phyloP scores from a whole-genome alignment of 2,113 vertebrate genomes.

The Saiga tatarica region DNA sequence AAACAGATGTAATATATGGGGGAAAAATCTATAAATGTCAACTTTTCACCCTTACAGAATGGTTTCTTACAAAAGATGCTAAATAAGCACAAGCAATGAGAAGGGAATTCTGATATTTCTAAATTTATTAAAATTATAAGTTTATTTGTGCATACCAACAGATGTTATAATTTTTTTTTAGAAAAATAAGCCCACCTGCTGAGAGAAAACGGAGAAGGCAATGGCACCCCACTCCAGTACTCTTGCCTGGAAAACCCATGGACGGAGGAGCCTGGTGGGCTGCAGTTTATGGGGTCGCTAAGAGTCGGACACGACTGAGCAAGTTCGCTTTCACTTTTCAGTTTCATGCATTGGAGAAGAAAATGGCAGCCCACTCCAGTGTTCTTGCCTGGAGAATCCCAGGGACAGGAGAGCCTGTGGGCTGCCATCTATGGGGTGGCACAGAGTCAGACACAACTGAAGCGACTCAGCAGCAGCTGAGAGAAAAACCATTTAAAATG shows the following conservation, averaged over 20 bases:
- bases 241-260: no score
- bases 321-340: no score
- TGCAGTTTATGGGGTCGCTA: no score
- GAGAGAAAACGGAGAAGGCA: background rate
- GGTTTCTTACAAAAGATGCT: background rate
- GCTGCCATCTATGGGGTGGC: no score
- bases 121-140: background rate
- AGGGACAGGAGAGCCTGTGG: no score
- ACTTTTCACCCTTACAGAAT: background rate
- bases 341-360: no score
- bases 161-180: background rate
- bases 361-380: no score
- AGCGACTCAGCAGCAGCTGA: background rate
- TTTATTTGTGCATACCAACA: background rate
- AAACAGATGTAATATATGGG: background rate
- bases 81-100: background rate
- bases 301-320: no score
- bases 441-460: no score
- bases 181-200: background rate
- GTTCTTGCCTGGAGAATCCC: no score
- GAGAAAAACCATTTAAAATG: slow-evolving; percentile 19
- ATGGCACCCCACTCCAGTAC: no score
- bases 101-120: background rate
- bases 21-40: background rate
- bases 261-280: no score